These are phyloP conservation scores for Chrysomallon squamiferum DNA, from an alignment of 1,140 invertebrate species.

Conservation along the genomic window DNA sequence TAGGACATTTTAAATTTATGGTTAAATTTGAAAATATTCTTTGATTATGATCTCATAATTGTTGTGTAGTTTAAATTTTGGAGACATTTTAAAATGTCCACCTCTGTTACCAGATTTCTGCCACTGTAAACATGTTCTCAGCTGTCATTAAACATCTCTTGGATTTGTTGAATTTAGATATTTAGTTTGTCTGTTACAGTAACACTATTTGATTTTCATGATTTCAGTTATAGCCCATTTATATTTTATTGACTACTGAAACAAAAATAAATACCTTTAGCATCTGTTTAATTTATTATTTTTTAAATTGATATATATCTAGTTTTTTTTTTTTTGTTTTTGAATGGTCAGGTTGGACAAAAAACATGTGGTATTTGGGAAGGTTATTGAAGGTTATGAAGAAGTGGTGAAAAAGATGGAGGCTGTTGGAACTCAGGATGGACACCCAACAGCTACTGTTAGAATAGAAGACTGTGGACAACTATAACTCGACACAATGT, in stretches of 20 bases:
- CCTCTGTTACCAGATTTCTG: no score
- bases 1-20: no score
- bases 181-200: no score
- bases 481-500: not conserved
- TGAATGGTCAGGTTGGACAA: constrained; percentile 76
- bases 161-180: no score
- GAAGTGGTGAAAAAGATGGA: constrained; percentile 81
- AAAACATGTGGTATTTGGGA: constrained; percentile 96
- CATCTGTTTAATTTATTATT: not conserved
- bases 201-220: no score
- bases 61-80: no score
- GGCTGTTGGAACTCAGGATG: constrained; percentile 77
- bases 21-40: no score
- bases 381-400: constrained; percentile 94
- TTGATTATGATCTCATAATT: no score
- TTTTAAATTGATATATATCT: not conserved
- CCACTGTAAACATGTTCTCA: no score
- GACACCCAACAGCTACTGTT: constrained; percentile 82
- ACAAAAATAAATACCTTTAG: not conserved
- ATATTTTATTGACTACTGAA: not conserved
- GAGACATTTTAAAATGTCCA: no score
- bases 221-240: not conserved
- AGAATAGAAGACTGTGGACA: constrained; percentile 84
- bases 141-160: no score
- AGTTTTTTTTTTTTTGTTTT: constrained; percentile 24